Conservation (phyloP, 2,888 invertebrate species). For the Scaptomyza tumidula region DNA sequence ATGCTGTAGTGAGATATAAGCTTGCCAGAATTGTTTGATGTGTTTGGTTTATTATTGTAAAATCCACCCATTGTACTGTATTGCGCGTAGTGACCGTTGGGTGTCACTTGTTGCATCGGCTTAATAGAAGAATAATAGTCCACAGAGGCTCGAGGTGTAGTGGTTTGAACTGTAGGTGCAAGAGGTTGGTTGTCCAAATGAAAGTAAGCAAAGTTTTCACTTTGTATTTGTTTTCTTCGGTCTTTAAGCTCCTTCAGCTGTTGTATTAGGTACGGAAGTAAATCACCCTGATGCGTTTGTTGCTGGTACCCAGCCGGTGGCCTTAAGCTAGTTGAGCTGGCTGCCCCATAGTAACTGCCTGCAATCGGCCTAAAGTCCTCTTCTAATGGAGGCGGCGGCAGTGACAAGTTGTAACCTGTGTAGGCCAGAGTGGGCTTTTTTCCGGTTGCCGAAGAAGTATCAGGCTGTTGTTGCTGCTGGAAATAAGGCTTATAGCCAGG, state of each 20-base stretch:
- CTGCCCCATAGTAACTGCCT: slow-evolving; percentile 67
- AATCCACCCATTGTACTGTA: slow-evolving; percentile 86
- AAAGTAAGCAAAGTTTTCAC: slow-evolving; percentile 84
- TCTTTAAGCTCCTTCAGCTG: slow-evolving; percentile 81
- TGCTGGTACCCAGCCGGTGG: slow-evolving; percentile 52
- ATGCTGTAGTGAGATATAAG: slow-evolving; percentile 81
- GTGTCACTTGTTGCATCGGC: slow-evolving; percentile 81
- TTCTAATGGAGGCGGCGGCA: slow-evolving; percentile 73
- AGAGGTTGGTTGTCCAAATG: slow-evolving; percentile 82
- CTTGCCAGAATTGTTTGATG: slow-evolving; percentile 55
- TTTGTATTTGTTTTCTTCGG: slow-evolving; percentile 77
- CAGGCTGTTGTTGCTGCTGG: slow-evolving; percentile 45
- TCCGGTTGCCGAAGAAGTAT: slow-evolving; percentile 2
- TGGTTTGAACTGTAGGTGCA: slow-evolving; percentile 27
- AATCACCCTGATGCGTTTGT: slow-evolving; percentile 54
- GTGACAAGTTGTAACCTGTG: slow-evolving; percentile 74
- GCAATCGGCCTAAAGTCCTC: slow-evolving; percentile 78
- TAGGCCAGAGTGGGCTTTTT: slow-evolving; percentile 71
- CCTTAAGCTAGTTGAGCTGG: slow-evolving; percentile 49
- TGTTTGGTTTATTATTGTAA: slow-evolving; percentile 85
- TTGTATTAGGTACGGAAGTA: slow-evolving; percentile 80
- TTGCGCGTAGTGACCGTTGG: slow-evolving; percentile 86
- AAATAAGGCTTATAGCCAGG: slow-evolving; percentile 57
- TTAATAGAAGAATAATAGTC: slow-evolving; percentile 53
- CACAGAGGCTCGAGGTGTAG: slow-evolving; percentile 35